Evolutionary conservation across 2,888 invertebrate genomes (phyloP).

Genomic region (Palloptera scutellata): DNA sequence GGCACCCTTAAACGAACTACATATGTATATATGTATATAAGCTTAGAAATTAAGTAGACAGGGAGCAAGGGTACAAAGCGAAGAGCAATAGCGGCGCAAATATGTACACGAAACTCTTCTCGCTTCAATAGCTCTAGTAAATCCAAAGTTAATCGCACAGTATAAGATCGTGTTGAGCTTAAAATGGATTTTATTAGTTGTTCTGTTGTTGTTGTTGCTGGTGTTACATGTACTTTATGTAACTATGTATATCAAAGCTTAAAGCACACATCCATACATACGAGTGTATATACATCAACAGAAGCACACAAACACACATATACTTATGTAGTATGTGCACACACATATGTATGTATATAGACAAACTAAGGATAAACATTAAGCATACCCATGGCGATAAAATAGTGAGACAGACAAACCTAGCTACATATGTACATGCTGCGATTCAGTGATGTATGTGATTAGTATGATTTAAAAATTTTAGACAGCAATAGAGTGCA

Average conservation of each 20-base stretch:
- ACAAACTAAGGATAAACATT: too few relatives aligned
- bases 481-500: too few relatives aligned
- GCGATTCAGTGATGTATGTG: too few relatives aligned
- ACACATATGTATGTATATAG: neutral
- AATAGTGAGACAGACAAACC: too few relatives aligned
- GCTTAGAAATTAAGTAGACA: neutral
- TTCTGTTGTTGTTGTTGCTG: conserved; percentile 3
- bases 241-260: conserved; percentile 17
- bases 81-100: neutral
- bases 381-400: too few relatives aligned
- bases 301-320: neutral
- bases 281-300: conserved; percentile 3
- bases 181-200: conserved; percentile 1
- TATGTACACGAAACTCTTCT: neutral
- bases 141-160: neutral
- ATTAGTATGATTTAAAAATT: too few relatives aligned
- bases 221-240: neutral
- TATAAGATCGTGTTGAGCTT: conserved; percentile 4
- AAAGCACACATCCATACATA: conserved; percentile 4
- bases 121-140: neutral
- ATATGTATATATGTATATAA: too few relatives aligned
- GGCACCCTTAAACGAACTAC: neutral
- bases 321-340: neutral
- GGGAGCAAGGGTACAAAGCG: neutral
- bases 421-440: too few relatives aligned